These are phyloP conservation scores for Acrossocheilus wenchowensis DNA, from an alignment of 2,797 vertebrate genomes.

Conservation along the genomic window DNA sequence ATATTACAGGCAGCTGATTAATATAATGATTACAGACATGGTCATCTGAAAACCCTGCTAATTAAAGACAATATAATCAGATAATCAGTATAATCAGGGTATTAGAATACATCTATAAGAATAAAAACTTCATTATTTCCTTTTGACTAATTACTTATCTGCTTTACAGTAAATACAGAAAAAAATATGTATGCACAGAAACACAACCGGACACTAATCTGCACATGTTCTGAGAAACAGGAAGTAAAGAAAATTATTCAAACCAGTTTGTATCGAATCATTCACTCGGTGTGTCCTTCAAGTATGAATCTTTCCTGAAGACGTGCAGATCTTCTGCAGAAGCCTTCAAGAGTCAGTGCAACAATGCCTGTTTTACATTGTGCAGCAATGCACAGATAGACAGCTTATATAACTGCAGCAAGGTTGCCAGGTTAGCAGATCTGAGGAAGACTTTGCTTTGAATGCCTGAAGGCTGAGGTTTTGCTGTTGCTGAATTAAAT, in stretches of 20 bases:
- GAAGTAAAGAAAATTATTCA: conserved; percentile 1
- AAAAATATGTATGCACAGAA: background rate
- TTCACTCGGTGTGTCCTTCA: background rate
- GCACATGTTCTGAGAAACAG: background rate
- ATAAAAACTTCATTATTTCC: background rate
- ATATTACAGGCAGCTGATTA: background rate
- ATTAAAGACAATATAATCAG: background rate
- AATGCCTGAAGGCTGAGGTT: background rate
- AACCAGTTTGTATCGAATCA: background rate
- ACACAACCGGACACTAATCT: background rate
- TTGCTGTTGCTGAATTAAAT: background rate
- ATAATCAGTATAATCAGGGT: background rate
- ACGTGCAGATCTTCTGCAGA: background rate
- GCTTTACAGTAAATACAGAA: background rate
- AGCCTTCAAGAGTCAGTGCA: background rate
- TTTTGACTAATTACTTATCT: background rate
- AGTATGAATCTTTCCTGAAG: background rate
- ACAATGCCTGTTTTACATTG: background rate
- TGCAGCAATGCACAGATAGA: background rate
- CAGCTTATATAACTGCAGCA: too few relatives aligned
- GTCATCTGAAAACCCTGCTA: background rate
- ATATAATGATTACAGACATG: background rate
- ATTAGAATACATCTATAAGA: background rate
- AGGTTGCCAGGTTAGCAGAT: background rate
- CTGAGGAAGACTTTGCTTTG: background rate